These are phyloP conservation scores for Leptothorax acervorum DNA, from an alignment of 2,888 invertebrate genomes.

Conservation along the genomic window DNA sequence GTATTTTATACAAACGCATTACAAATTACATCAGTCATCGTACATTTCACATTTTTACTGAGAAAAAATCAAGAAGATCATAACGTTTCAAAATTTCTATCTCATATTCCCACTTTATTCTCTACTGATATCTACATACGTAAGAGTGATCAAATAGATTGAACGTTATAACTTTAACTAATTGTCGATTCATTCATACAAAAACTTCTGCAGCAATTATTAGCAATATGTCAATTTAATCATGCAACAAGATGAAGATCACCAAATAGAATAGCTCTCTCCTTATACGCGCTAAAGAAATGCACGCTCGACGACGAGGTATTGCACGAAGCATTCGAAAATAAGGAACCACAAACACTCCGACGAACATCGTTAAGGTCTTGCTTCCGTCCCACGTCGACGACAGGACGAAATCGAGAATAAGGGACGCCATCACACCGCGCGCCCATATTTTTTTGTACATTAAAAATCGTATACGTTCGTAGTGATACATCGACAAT, in stretches of 20 bases:
- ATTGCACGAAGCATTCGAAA: constrained; percentile 50
- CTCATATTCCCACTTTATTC: neutral
- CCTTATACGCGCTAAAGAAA: constrained; percentile 31
- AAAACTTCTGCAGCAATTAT: neutral
- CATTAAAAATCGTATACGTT: constrained; percentile 86
- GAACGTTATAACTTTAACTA: neutral
- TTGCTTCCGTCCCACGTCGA: constrained; percentile 39
- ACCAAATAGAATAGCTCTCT: constrained; percentile 6
- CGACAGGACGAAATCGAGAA: constrained; percentile 49
- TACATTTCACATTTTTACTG: neutral
- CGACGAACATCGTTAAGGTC: constrained; percentile 42
- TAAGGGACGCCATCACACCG: constrained; percentile 40
- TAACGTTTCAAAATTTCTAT: neutral
- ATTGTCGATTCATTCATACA: neutral
- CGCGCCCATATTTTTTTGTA: constrained; percentile 82
- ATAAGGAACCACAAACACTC: constrained; percentile 48
- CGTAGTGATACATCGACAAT: constrained; percentile 84
- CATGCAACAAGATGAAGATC: constrained; percentile 23
- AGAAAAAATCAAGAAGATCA: neutral
- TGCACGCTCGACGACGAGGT: constrained; percentile 39
- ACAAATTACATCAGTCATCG: neutral
- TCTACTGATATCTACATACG: neutral
- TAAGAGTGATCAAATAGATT: neutral
- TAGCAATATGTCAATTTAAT: constrained; percentile 25
- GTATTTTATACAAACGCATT: neutral